Evolutionary conservation across 2,797 vertebrate species (phyloP), one percentile per base, ranked within the genome.

Genomic region (Acrossocheilus wenchowensis): DNA sequence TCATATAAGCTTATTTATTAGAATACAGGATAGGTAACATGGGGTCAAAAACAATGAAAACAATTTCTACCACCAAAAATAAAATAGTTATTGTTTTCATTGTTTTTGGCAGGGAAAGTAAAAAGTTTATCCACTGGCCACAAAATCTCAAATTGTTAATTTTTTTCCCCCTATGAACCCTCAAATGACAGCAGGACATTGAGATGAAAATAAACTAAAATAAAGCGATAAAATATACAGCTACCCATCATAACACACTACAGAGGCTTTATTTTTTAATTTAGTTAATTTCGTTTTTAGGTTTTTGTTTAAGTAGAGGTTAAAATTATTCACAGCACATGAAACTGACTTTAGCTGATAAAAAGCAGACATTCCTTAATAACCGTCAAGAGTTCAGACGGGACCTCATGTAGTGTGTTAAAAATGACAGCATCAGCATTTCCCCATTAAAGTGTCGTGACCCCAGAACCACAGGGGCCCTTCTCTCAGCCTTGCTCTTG

Each of bases 401-500:
- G 15, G 36, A 85, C 62, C 74, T 26, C 83, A 57, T 71, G 83
- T 57, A 30, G 64, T 54, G 83, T 71, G 62, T 78, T 69, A 75
- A 50, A 81, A 81, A 48, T 62, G 54, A 66, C 68, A 81, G 69
- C 78, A 57, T 80, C 77, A 86, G 68, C 68, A 45, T 81, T 73
- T 26, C 26, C 54, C 57, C 60, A 52, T 74, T 66, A 75, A 75
- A 81, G 34, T 17, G 48, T 12, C 45, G 7, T 68, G 71, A 77
- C 72, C 79, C 79, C 85, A 54, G 57, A 75, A 82, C 57, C 34
- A 81, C 71, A 86, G 34, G 72, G 36, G 45, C 85, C 19, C 45
- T 50, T 82, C 34, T 80, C 50, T 85, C 75, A 3, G 30, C 26
- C 11, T 71, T 72, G 12, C 68, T 82, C 79, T 52, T 12, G 9